Evolutionary conservation across 30 jellyfish, hydroid and myxozoan species (phyloP).

Genomic region (Hydractinia echinata): DNA sequence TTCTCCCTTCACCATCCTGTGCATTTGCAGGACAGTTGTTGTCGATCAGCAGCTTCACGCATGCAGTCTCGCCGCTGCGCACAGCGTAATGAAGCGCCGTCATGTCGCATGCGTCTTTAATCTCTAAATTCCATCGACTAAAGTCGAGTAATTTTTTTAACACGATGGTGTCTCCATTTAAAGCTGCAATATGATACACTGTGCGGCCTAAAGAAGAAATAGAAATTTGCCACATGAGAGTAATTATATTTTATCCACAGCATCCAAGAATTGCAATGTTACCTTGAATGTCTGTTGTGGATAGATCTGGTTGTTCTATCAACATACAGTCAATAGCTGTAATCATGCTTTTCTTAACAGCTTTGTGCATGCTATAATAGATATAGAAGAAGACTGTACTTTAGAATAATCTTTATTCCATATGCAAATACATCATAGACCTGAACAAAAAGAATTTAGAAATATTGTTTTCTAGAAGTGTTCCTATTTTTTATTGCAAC

Average conservation of each 20-base stretch:
- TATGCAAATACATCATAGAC: too few relatives aligned
- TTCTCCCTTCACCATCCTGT: conserved; percentile 23
- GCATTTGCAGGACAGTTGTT: conserved; percentile 33
- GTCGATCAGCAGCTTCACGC: conserved; percentile 27
- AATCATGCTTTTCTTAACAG: conserved; percentile 27
- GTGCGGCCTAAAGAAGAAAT: conserved; percentile 21
- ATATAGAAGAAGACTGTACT: background rate
- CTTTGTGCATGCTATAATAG: conserved; percentile 24
- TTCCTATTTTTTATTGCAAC: too few relatives aligned
- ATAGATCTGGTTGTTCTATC: conserved; percentile 35
- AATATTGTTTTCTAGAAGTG: too few relatives aligned
- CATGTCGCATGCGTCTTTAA: conserved; percentile 16
- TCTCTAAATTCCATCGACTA: conserved; percentile 24
- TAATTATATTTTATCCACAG: background rate
- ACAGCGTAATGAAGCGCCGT: conserved; percentile 38
- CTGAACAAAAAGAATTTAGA: too few relatives aligned
- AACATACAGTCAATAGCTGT: conserved; percentile 26
- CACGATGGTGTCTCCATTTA: conserved; percentile 34
- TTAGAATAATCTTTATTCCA: too few relatives aligned
- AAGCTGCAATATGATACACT: conserved; percentile 34
- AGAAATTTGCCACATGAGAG: background rate
- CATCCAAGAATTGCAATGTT: background rate
- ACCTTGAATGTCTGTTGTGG: conserved; percentile 21
- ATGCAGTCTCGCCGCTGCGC: conserved; percentile 36
- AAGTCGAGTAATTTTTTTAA: conserved; percentile 34